These are phyloP conservation scores for Zygogramma bicolorata DNA, from an alignment of 2,888 invertebrate species.

Conservation along the genomic window DNA sequence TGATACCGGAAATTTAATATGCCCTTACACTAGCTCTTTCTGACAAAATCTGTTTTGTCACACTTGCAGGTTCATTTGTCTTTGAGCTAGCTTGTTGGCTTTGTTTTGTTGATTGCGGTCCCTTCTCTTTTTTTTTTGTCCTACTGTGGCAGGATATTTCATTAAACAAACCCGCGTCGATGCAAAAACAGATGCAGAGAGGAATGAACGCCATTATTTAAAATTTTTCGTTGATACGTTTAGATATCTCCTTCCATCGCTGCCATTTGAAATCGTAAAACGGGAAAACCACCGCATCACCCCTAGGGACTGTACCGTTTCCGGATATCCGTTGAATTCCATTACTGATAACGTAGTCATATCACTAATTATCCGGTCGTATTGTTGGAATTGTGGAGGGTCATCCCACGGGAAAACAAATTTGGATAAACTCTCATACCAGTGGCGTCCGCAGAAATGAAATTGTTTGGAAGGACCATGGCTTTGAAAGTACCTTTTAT, in stretches of 20 bases:
- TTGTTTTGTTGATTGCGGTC: too few species aligned
- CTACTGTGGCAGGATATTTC: neutral
- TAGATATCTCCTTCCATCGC: neutral
- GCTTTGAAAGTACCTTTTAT: too few species aligned
- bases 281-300: neutral
- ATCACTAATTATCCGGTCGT: conserved; percentile 40
- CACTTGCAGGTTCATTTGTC: too few species aligned
- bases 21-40: too few species aligned
- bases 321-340: conserved; percentile 8
- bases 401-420: conserved; percentile 1
- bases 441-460: neutral
- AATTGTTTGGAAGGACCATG: neutral
- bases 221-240: neutral
- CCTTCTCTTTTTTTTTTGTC: too few species aligned
- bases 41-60: too few species aligned
- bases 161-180: neutral
- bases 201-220: neutral
- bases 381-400: conserved; percentile 6
- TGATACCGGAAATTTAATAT: too few species aligned
- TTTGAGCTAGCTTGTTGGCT: too few species aligned
- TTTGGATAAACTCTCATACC: neutral
- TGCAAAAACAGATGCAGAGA: neutral
- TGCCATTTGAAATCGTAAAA: neutral
- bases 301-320: neutral
- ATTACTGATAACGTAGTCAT: conserved; percentile 34